phyloP scores from a whole-genome alignment of 1,140 invertebrate species.

The Amyelois transitella region DNA sequence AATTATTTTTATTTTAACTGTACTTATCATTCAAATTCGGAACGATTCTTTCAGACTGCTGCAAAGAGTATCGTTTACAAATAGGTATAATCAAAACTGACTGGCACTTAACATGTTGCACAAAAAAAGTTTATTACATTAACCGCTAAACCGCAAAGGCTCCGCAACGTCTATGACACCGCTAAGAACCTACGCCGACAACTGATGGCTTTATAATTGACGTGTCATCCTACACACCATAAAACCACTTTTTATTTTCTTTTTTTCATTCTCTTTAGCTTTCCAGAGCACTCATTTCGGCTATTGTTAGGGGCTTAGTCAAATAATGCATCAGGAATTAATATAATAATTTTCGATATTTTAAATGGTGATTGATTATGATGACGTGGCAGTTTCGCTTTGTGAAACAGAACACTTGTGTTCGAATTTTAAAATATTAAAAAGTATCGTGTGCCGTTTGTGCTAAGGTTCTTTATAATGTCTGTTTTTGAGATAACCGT shows the following conservation, averaged over 20 bases:
- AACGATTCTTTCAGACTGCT: not conserved
- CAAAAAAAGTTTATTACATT: constrained; percentile 1
- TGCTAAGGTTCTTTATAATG: constrained; percentile 26
- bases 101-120: not conserved
- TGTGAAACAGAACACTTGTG: constrained; percentile 16
- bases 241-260: constrained; percentile 27
- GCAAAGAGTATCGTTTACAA: not conserved
- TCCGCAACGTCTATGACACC: constrained; percentile 38
- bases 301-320: constrained; percentile 63
- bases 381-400: constrained; percentile 47
- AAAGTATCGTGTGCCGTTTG: constrained; percentile 21
- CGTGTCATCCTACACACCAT: constrained; percentile 48
- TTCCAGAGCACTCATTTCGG: constrained; percentile 46
- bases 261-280: constrained; percentile 36
- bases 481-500: constrained; percentile 14
- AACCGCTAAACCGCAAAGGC: constrained; percentile 32
- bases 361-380: constrained; percentile 70
- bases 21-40: not conserved
- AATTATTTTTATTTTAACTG: too few species aligned
- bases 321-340: constrained; percentile 66
- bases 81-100: not conserved
- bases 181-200: constrained; percentile 6
- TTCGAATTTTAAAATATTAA: constrained; percentile 14
- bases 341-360: constrained; percentile 68
- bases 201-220: constrained; percentile 64